Evolutionary conservation across 2,888 invertebrate genomes (phyloP), one percentile per base, ranked within the genome.

Genomic region (Bellardia pandia): DNA sequence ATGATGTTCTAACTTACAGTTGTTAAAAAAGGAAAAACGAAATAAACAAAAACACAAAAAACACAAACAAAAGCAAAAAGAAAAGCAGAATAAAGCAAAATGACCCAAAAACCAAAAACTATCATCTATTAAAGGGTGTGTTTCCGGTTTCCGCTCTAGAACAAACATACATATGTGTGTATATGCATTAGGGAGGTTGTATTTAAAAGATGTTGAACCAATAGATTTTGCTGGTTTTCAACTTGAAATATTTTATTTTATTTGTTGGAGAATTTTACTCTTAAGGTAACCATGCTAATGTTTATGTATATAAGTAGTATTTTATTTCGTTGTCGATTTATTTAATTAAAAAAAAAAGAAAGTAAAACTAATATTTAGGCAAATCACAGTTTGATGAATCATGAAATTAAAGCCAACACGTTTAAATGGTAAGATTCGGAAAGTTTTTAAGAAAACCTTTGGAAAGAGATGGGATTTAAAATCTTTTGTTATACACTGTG

Each of bases 101-200:
- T 56, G 23, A 23, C 56, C 40, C 40, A 68, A 56, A 23, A 53
- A 40, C 51, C 42, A 77, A 45, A 48, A 68, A 69, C 75, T 75
- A 84, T 53, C 78, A 84, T 81, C 85, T 81, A 72, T 68, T 69
- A 78, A 86, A 82, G 53, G 69, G 68, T 86, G 62, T 81, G 51
- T 78, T 75, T 85, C 85, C 79, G 79, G 69, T 85, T 75, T 75
- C 74, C 75, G 42, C 13, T 51, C 11, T 37, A 53, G 0, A 30
- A 30, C 58, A 58, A 13, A 45, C 1, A 45, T 45, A 45, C 11
- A 30, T 58, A 1, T 9, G 11, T 11, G 3, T 5, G 5, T 58
- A 13, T 13, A 11, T 58, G 23, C 13, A 45, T 45, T 45, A 45
- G 45, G 45, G 3, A 3, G 11, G 11, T 11, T 42, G 8, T 42